A percentile compares a stretch with the other conserved stretches of the same genome.
phyloP scores from a whole-genome alignment of 1,140 invertebrate species.

The Drosophila tropicalis region DNA sequence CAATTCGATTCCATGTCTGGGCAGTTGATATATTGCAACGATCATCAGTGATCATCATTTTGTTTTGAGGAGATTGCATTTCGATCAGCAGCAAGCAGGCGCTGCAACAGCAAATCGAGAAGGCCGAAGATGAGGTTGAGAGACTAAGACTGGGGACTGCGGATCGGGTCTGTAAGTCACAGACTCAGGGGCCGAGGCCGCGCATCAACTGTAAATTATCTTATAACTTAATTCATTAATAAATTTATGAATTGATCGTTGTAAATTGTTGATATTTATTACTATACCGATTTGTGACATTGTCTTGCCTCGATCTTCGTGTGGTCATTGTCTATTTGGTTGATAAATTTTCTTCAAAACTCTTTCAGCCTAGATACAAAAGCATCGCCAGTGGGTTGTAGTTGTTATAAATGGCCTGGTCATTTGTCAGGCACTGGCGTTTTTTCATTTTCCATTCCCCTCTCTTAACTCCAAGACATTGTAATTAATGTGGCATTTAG shows the following conservation, averaged over 20 bases:
- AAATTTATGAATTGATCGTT: slow-evolving; percentile 81
- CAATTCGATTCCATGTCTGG: slow-evolving; percentile 55
- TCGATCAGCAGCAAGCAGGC: slow-evolving; percentile 35
- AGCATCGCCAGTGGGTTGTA: slow-evolving; percentile 7
- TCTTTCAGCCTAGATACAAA: slow-evolving; percentile 14
- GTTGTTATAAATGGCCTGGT: slow-evolving; percentile 37
- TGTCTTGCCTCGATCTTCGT: slow-evolving; percentile 28
- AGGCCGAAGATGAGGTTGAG: slow-evolving; percentile 9
- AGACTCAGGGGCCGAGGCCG: slow-evolving; percentile 18
- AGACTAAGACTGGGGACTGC: background rate
- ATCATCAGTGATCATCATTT: slow-evolving; percentile 70
- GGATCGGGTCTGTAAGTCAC: background rate
- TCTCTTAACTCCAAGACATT: slow-evolving; percentile 36
- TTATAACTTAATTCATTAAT: slow-evolving; percentile 83
- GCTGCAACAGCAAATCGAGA: slow-evolving; percentile 26
- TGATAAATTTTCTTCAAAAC: slow-evolving; percentile 36
- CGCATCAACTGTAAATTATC: slow-evolving; percentile 75
- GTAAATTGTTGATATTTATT: slow-evolving; percentile 82
- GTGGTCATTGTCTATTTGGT: slow-evolving; percentile 45
- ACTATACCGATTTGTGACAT: slow-evolving; percentile 51
- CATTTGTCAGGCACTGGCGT: slow-evolving; percentile 54
- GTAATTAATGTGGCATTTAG: slow-evolving; percentile 73
- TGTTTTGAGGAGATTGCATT: slow-evolving; percentile 61
- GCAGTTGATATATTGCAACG: slow-evolving; percentile 66
- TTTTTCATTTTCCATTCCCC: slow-evolving; percentile 4